Evolutionary conservation across 2,888 invertebrate species (phyloP), one percentile per base, ranked within the genome.

Genomic region (Frankliniella intonsa): DNA sequence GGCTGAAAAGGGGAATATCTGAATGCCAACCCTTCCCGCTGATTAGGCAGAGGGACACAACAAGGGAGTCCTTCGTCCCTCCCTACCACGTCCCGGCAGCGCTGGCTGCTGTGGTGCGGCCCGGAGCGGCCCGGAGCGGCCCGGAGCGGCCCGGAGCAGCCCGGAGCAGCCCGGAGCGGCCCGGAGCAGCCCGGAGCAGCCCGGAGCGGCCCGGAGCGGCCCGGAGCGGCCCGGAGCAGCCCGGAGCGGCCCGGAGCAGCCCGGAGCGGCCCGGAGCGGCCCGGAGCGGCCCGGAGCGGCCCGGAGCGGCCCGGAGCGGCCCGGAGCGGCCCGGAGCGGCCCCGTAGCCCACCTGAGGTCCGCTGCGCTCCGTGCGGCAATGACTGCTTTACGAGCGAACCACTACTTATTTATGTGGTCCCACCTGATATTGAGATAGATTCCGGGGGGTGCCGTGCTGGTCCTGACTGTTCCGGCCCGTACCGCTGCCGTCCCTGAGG

Each of bases 351-450:
- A 25, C 12, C 25, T 25, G 69, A 22, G 69, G 69, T 38, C 69
- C 69, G 69, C 25, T 22, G 25, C 25, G 25, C 12, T 25, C 22
- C 25, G 22, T 12, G 69, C 69, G 25, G 25, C 69, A 76, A 76
- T 25, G 69, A 76, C 69, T 76, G 69, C 69, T 76, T 76, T 76
- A 76, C 69, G 69, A 76, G 25, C 69, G 69, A 22, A 25, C 22
- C 69, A 22, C 69, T 25, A 22, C 69, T 76, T 76, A 76, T 76
- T 76, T 76, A 76, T 25, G 69, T 76, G 69, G 69, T 25, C 69
- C 69, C 25, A 25, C 69, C 69, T 76, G 69, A 25, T 76, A 76
- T 76, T 76, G 69, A 76, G 69, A 76, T 76, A 22, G 25, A 76
- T 76, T 76, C 69, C 69, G 69, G 38, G 38, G 38, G 38, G 38